Evolutionary conservation across 92 coral and sea anemone species (phyloP).

Genomic region (Porites cylindrica): DNA sequence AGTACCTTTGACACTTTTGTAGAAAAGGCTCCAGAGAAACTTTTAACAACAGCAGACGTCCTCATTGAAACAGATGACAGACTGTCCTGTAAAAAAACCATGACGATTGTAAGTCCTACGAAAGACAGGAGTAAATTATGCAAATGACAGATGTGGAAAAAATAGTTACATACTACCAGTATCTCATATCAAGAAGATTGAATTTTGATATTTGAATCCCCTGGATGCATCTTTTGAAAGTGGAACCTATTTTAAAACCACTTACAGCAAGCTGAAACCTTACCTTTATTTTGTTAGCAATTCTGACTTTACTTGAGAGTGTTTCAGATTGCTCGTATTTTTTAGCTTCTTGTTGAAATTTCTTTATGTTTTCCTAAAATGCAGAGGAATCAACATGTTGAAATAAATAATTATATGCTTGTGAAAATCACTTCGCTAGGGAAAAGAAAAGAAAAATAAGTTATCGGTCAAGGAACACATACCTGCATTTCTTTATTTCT

Average conservation of each 20-base stretch:
- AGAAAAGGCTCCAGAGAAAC: constrained; percentile 77
- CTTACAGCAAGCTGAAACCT: neutral
- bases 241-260: no score
- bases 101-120: no score
- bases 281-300: constrained; percentile 85
- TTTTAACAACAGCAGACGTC: constrained; percentile 81
- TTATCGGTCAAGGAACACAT: neutral
- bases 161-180: no score
- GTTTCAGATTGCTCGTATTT: constrained; percentile 92
- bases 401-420: neutral
- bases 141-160: no score
- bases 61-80: constrained; percentile 66
- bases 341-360: constrained; percentile 92
- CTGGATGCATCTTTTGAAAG: no score
- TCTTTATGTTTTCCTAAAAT: constrained; percentile 89
- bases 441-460: neutral
- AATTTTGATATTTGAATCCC: no score
- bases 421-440: neutral
- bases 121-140: no score
- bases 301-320: constrained; percentile 70
- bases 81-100: constrained; percentile 57
- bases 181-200: no score
- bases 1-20: constrained; percentile 87
- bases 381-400: neutral
- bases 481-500: constrained; percentile 99